Conservation (phyloP, 2,888 invertebrate species). For the Tyria jacobaeae region DNA sequence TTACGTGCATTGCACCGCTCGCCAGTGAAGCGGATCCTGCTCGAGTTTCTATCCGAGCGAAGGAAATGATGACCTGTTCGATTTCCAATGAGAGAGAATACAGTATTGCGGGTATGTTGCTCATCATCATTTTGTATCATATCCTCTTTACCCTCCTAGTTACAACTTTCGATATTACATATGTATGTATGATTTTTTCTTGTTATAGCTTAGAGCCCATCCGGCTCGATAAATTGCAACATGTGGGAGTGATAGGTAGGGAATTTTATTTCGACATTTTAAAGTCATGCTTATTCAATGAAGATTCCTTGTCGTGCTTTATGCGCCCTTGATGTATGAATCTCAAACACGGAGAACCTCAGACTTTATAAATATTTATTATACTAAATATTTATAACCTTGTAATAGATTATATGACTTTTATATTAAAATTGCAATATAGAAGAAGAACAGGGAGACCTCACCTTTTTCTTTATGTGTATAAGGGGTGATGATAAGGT, state of each 20-base stretch:
- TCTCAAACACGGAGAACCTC: background rate
- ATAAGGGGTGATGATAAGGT: too few species aligned
- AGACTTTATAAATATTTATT: background rate
- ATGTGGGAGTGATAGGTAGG: too few species aligned
- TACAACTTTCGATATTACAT: too few species aligned
- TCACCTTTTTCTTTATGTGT: too few species aligned
- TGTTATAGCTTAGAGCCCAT: too few species aligned
- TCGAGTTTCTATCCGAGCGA: conserved; percentile 23
- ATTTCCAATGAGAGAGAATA: conserved; percentile 31
- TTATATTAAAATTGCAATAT: background rate
- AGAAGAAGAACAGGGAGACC: too few species aligned
- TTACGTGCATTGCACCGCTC: conserved; percentile 30
- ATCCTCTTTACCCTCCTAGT: too few species aligned
- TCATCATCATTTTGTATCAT: background rate
- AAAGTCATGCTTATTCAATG: background rate
- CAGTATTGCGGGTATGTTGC: background rate
- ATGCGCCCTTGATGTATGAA: background rate
- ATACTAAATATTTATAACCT: too few species aligned
- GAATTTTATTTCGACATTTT: background rate
- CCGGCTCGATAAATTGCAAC: too few species aligned
- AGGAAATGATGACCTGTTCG: conserved; percentile 42
- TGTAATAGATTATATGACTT: background rate
- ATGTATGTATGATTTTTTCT: too few species aligned
- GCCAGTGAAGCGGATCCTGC: conserved; percentile 32
- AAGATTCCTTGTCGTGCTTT: background rate